Evolutionary conservation across 2,797 vertebrate genomes (phyloP).

Genomic region (Lacerta bilineata): DNA sequence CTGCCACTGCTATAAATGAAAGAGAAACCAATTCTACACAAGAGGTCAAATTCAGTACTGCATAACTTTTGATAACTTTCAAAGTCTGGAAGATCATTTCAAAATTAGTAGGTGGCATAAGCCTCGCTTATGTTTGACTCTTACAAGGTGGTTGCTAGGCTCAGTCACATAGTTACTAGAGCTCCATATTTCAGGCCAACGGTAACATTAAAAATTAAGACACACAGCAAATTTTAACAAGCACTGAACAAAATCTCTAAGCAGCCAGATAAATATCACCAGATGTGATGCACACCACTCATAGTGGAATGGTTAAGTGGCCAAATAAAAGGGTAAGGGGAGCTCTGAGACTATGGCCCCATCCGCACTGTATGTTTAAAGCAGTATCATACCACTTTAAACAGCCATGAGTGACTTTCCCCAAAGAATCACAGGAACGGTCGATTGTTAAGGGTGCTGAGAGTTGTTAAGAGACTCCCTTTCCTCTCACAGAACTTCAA

Average conservation of each 20-base stretch:
- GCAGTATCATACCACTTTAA: too few relatives aligned
- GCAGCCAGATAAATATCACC: too few relatives aligned
- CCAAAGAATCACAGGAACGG: too few relatives aligned
- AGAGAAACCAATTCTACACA: background rate
- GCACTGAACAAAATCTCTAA: background rate
- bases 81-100: background rate
- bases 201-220: background rate
- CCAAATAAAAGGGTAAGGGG: too few relatives aligned
- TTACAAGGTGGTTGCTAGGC: background rate
- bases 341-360: too few relatives aligned
- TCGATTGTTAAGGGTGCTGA: too few relatives aligned
- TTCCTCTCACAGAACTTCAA: too few relatives aligned
- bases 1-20: background rate
- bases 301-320: too few relatives aligned
- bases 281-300: too few relatives aligned
- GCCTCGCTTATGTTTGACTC: background rate
- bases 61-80: background rate
- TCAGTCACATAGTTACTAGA: background rate
- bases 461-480: too few relatives aligned
- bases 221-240: background rate
- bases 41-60: background rate
- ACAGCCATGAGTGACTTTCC: too few relatives aligned
- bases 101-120: background rate
- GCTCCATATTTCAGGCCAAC: background rate
- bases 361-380: too few relatives aligned